Base-by-base conservation (phyloP, 2,888 invertebrate genomes). In the Cyclophora punctaria region DNA sequence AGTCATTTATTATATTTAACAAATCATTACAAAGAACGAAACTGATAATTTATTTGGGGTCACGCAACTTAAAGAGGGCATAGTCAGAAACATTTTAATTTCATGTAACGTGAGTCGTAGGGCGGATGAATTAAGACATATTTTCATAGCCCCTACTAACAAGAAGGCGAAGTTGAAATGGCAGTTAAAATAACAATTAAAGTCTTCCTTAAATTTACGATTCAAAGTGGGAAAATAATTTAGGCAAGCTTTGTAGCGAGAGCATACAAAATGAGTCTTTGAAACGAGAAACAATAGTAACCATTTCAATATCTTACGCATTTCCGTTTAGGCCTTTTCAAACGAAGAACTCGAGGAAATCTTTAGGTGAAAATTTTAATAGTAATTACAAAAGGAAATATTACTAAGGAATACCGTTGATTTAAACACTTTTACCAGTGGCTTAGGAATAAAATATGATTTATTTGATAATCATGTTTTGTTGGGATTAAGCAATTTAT, bases 111-210 rank as follows among this genome's bases (percentile, higher is more conserved):
- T 84, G 80, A 87, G 86, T 86, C 84, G 86, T 83, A 82, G 77
- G 80, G 79, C 67, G 71, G 69, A 71, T 73, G 85, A 83, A 87
- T 87, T 82, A 87, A 87, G 86, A 86, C 85, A 84, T 85, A 86
- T 86, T 86, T 87, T 80, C 78, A 73, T 73, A 64, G 69, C 74
- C 79, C 79, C 74, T 64, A 62, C 67, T 66, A 67, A 63, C 59
- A 70, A 62, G 71, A 78, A 73, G 76, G 79, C 82, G 79, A 81
- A 79, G 83, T 84, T 79, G 78, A 81, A 79, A 78, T 83, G 81
- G 86, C 88, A 87, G 86, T 88, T 85, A 88, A 87, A 88, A 84
- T 85, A 85, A 88, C 86, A 88, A 88, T 88, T 88, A 88, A 88
- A 88, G 87, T 88, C 88, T 75, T 71, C 73, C 72, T 73, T 66